Percentiles rank a stretch among this genome's conserved stretches.
Conservation (phyloP, 2,888 invertebrate species). For the Drosophila phalerata region DNA sequence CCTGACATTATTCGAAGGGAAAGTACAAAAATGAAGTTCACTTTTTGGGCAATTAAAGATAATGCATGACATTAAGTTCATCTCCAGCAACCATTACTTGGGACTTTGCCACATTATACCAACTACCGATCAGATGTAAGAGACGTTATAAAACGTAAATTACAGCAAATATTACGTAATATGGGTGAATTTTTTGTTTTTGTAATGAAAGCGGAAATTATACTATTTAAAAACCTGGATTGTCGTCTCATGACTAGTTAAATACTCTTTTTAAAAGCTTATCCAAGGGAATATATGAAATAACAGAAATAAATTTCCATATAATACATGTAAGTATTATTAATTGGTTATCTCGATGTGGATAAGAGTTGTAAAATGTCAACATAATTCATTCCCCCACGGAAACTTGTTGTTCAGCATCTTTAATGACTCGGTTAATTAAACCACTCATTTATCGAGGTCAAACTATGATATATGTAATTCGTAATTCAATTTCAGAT, state of each 20-base stretch:
- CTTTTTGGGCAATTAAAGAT: constrained; percentile 26
- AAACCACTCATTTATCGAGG: constrained; percentile 13
- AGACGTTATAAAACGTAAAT: constrained; percentile 37
- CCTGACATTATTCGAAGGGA: constrained; percentile 28
- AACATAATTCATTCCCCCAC: constrained; percentile 12
- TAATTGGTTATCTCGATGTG: neutral
- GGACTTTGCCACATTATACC: neutral
- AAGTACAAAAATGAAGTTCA: constrained; percentile 36
- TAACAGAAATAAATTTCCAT: neutral
- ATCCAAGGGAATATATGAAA: neutral
- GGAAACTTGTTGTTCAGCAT: constrained; percentile 6
- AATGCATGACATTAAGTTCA: constrained; percentile 42
- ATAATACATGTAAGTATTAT: neutral
- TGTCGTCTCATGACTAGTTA: neutral
- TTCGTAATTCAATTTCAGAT: neutral
- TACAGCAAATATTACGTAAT: constrained; percentile 31
- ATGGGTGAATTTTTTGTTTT: constrained; percentile 3
- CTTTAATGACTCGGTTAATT: constrained; percentile 12
- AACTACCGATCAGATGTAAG: constrained; percentile 20
- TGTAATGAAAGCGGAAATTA: constrained; percentile 5
- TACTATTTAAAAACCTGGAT: neutral
- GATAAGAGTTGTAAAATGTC: constrained; percentile 6
- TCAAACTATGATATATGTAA: neutral
- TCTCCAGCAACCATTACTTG: neutral
- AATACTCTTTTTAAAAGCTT: neutral